phyloP scores from a whole-genome alignment of 2,888 invertebrate genomes.

The Heliconius charithonia region DNA sequence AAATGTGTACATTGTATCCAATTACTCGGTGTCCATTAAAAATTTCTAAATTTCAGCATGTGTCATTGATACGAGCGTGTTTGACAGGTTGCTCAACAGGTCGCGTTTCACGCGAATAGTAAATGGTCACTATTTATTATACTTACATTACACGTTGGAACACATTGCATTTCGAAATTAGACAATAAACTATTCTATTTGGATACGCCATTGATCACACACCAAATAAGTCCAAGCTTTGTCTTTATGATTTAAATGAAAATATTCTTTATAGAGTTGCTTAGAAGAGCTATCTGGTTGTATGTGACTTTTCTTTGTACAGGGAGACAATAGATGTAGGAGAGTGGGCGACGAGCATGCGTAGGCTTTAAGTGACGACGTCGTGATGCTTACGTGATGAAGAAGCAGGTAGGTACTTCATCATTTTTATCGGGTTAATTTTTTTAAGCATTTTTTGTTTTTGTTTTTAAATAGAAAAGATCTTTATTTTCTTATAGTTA shows the following conservation, averaged over 20 bases:
- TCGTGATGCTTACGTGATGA: slow-evolving; percentile 40
- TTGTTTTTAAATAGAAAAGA: not conserved
- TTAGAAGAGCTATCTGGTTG: slow-evolving; percentile 27
- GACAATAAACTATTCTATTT: slow-evolving; percentile 50
- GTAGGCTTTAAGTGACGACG: slow-evolving; percentile 50
- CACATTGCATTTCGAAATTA: slow-evolving; percentile 48
- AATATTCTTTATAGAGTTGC: slow-evolving; percentile 35
- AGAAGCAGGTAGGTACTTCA: slow-evolving; percentile 2
- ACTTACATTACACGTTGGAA: slow-evolving; percentile 1
- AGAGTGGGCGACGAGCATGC: slow-evolving; percentile 48
- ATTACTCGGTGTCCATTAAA: slow-evolving; percentile 24
- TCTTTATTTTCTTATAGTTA: too few species aligned
- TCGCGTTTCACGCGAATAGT: slow-evolving; percentile 30
- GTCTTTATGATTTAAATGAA: not conserved
- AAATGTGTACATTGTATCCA: slow-evolving; percentile 9
- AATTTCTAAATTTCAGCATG: slow-evolving; percentile 31
- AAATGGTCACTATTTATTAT: slow-evolving; percentile 24
- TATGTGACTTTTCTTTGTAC: slow-evolving; percentile 52
- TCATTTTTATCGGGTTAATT: not conserved
- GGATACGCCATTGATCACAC: slow-evolving; percentile 44
- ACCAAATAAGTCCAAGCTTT: slow-evolving; percentile 30
- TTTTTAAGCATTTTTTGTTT: not conserved
- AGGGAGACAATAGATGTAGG: slow-evolving; percentile 52
- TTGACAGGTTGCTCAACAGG: slow-evolving; percentile 26
- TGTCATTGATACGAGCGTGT: slow-evolving; percentile 28